Percentiles rank a stretch among this genome's conserved stretches.
These are phyloP conservation scores for Tenthredo distinguenda DNA, from an alignment of 2,888 invertebrate genomes.

Conservation along the genomic window DNA sequence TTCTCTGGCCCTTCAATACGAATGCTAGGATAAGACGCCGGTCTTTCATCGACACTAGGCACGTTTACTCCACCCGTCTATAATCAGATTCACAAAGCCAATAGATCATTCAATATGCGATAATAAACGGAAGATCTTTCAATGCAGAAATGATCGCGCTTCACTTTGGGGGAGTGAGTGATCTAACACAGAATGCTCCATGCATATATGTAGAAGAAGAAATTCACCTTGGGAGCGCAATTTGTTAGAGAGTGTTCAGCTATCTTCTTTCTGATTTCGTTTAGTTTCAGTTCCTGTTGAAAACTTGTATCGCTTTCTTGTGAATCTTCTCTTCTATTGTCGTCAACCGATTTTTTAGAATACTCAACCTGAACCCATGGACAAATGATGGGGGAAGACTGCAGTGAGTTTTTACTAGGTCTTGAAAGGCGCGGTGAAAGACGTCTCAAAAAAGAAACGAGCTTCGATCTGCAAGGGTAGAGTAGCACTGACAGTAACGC, in stretches of 20 bases:
- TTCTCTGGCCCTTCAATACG: conserved; percentile 60
- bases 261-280: conserved; percentile 72
- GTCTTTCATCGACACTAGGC: conserved; percentile 1
- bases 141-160: background rate
- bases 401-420: conserved; percentile 69
- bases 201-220: background rate
- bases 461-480: conserved; percentile 69
- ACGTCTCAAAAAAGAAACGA: conserved; percentile 72
- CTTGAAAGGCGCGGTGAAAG: conserved; percentile 73
- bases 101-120: background rate
- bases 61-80: background rate
- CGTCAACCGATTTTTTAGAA: conserved; percentile 69
- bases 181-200: background rate
- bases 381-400: conserved; percentile 72
- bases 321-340: conserved; percentile 65
- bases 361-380: conserved; percentile 76
- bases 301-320: conserved; percentile 72
- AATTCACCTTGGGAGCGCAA: conserved; percentile 15
- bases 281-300: conserved; percentile 73
- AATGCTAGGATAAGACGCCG: conserved; percentile 59
- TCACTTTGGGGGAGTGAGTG: background rate
- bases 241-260: conserved; percentile 60
- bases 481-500: background rate
- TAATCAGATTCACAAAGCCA: conserved; percentile 6
- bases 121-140: background rate